Conservation (phyloP, 2,113 vertebrate species). For the Rostratula benghalensis region DNA sequence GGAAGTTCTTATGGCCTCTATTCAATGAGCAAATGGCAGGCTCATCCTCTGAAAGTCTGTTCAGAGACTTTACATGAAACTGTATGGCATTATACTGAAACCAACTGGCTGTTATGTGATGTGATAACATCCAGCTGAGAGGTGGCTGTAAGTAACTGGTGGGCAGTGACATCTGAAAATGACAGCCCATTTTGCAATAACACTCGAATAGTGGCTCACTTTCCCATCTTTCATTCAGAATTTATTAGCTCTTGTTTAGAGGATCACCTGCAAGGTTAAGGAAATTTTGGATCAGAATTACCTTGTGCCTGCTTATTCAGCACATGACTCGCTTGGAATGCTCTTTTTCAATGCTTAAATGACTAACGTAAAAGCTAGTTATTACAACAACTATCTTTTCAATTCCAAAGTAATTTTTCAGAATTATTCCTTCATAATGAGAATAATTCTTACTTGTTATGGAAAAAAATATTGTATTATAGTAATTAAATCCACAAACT, state of each 20-base stretch:
- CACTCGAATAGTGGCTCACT: neutral
- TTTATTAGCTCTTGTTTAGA: neutral
- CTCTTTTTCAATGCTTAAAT: neutral
- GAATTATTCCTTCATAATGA: neutral
- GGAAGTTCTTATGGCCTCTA: neutral
- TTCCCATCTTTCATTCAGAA: neutral
- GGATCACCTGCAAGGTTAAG: neutral
- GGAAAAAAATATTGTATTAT: neutral
- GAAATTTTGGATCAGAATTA: neutral
- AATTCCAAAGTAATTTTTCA: neutral
- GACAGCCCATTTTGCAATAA: neutral
- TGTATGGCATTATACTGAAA: neutral
- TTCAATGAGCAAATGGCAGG: neutral
- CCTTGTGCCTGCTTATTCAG: neutral
- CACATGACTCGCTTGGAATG: fast-evolving
- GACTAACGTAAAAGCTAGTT: neutral
- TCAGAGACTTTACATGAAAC: neutral
- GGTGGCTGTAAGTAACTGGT: neutral
- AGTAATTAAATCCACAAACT: neutral
- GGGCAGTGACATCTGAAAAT: neutral
- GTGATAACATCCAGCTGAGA: neutral
- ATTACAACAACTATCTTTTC: neutral
- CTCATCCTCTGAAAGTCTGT: neutral
- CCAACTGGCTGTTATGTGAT: neutral
- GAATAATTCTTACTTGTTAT: neutral